These are phyloP conservation scores for Apistogramma diplotaenia DNA, from an alignment of 2,113 vertebrate species.

Conservation along the genomic window DNA sequence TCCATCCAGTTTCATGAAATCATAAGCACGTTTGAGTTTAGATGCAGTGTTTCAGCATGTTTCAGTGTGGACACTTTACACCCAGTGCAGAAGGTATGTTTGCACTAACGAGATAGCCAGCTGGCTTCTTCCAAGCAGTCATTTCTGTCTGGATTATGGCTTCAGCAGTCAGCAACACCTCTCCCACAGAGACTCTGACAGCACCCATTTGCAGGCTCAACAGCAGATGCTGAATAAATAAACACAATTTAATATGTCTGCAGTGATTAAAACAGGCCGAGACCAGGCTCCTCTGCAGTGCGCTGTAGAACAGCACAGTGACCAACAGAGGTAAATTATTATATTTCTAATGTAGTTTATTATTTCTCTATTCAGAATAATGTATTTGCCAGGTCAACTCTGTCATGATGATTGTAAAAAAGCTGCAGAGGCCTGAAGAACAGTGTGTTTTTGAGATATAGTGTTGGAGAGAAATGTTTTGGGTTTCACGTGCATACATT, in stretches of 20 bases:
- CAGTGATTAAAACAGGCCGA: background rate
- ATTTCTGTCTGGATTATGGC: background rate
- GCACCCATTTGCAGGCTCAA: background rate
- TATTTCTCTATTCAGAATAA: background rate
- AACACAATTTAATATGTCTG: background rate
- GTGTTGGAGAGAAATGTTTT: background rate
- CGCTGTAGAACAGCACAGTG: background rate
- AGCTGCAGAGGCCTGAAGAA: background rate
- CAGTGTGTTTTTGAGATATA: background rate
- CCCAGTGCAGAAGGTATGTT: background rate
- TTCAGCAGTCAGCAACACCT: background rate
- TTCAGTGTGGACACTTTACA: background rate
- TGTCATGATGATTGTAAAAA: background rate
- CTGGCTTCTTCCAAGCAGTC: background rate
- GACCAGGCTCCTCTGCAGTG: rapidly evolving
- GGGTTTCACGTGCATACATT: background rate
- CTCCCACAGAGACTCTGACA: background rate
- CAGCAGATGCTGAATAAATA: background rate
- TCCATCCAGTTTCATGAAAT: rapidly evolving
- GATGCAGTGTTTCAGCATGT: background rate
- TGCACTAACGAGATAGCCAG: background rate
- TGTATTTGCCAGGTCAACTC: background rate
- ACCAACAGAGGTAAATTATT: background rate
- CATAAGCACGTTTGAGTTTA: background rate
- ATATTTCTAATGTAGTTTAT: background rate